Percentiles rank a stretch among this genome's conserved stretches.
Evolutionary conservation across 2,888 invertebrate genomes (phyloP).

Genomic region (Drosophila koepferae): DNA sequence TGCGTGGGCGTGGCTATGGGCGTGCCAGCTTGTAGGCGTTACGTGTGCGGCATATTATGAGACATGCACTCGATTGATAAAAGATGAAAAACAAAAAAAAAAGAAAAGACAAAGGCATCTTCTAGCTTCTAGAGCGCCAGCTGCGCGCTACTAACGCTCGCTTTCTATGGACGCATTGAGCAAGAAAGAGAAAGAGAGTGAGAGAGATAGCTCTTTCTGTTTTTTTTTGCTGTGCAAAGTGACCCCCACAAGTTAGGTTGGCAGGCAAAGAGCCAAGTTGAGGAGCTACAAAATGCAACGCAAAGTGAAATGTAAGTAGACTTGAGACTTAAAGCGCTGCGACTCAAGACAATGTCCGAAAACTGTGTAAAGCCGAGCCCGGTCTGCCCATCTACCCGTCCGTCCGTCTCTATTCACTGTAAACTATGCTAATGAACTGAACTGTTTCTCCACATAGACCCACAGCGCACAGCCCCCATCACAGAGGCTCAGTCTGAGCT

Average conservation of each 20-base stretch:
- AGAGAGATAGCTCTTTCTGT: constrained; percentile 3
- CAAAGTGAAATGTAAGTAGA: constrained; percentile 59
- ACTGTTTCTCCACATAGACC: constrained; percentile 3
- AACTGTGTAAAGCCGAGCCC: neutral
- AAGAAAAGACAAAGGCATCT: constrained; percentile 53
- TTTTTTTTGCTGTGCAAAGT: constrained; percentile 31
- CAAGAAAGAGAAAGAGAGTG: neutral
- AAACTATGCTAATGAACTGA: constrained; percentile 62
- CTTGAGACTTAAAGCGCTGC: constrained; percentile 50
- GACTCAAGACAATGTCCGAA: constrained; percentile 22
- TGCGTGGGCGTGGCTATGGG: constrained; percentile 4
- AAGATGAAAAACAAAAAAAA: constrained; percentile 11
- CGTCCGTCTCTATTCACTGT: neutral
- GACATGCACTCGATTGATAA: constrained; percentile 44
- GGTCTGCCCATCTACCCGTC: constrained; percentile 9
- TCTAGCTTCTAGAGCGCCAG: constrained; percentile 2
- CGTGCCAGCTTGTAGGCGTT: constrained; percentile 6
- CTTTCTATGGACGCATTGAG: constrained; percentile 37
- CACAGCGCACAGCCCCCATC: too few relatives aligned
- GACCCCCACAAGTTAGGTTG: constrained; percentile 53
- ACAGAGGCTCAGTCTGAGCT: neutral
- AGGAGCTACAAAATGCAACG: constrained; percentile 49
- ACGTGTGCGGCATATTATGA: constrained; percentile 35
- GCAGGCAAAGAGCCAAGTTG: constrained; percentile 30
- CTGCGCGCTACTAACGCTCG: neutral